Conservation (phyloP, 2,113 vertebrate species). For the Lagopus leucura region DNA sequence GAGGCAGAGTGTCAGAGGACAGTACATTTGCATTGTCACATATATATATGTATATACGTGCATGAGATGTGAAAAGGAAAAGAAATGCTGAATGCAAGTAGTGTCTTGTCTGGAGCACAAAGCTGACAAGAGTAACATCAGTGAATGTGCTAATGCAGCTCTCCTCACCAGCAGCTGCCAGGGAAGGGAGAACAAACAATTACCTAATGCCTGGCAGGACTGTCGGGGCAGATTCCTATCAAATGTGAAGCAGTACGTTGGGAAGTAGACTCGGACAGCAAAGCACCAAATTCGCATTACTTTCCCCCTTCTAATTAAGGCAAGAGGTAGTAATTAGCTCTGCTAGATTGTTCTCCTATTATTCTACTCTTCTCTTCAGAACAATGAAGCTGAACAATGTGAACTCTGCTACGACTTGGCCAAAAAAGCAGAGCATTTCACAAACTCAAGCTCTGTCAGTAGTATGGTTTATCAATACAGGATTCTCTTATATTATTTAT, state of each 20-base stretch:
- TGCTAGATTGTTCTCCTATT: background rate
- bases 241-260: background rate
- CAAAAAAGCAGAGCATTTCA: background rate
- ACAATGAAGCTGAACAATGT: background rate
- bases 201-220: background rate
- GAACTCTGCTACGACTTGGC: background rate
- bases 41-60: background rate
- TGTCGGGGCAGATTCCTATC: fast-evolving
- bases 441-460: background rate
- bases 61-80: background rate
- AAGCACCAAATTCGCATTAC: background rate
- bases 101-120: background rate
- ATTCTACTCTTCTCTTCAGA: background rate
- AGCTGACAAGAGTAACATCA: background rate
- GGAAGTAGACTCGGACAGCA: background rate
- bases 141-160: background rate
- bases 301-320: background rate
- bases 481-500: background rate
- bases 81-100: background rate
- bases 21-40: background rate
- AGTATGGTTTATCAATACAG: background rate
- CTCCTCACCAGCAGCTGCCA: background rate
- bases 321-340: background rate
- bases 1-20: background rate
- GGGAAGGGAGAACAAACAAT: background rate